Evolutionary conservation across 1,140 invertebrate species (phyloP), one percentile per base, ranked within the genome.

Genomic region (Melipona quadrifasciata): DNA sequence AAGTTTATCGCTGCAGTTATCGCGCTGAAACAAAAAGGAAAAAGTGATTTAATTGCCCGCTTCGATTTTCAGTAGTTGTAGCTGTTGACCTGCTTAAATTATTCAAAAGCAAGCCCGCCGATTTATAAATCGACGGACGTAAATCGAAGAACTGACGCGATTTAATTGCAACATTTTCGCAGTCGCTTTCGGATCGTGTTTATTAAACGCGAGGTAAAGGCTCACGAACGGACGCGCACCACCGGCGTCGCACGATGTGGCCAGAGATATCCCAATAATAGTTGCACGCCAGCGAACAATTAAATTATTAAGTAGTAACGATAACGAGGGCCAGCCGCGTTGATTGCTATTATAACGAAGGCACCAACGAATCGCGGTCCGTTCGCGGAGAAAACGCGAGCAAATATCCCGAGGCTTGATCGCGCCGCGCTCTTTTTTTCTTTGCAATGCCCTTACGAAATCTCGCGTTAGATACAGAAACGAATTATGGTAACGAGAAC

Each of bases 241-340:
- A 67, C 47, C 27, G 68, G 70, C 70, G 70, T 80, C 70, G 65
- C 77, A 85, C 86, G 93, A 94, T 94, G 90, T 89, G 92, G 88
- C 88, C 88, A 88, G 86, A 95, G 93, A 95, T 94, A 94, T 91
- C 86, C 92, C 91, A 93, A 93, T 94, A 93, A 93, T 92, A 87
- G 90, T 77, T 84, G 91, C 93, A 94, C 94, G 93, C 93, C 89
- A 94, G 90, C 87, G 92, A 94, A 94, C 94, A 94, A 94, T 95
- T 95, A 95, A 94, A 95, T 94, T 94, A 94, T 94, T 94, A 94
- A 94, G 92, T 92, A 87, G 86, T 87, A 90, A 90, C 94, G 94
- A 94, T 94, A 94, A 94, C 93, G 91, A 93, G 92, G 78, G 89
- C 90, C 89, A 85, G 70, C 77, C 84, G 86, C 87, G 86, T 91